Evolutionary conservation across 35 echinoderm and acorn worm genomes (phyloP).

Genomic region (Ophiothrix spiculata): DNA sequence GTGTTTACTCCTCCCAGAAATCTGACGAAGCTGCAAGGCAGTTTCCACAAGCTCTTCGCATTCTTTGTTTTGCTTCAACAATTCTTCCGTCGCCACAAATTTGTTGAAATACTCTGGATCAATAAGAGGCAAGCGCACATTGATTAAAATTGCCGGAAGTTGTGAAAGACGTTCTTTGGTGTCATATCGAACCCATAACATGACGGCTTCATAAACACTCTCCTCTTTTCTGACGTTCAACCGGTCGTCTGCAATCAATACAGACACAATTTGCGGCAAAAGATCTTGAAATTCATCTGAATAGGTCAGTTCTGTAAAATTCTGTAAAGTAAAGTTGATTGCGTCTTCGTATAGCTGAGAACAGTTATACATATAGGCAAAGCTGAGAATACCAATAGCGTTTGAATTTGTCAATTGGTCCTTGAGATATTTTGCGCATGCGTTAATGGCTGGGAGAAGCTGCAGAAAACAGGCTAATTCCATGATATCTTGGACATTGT

Average conservation of each 20-base stretch:
- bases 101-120: slow-evolving; percentile 52
- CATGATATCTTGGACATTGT: slow-evolving; percentile 85
- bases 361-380: slow-evolving; percentile 77
- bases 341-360: slow-evolving; percentile 79
- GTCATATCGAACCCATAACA: slow-evolving; percentile 64
- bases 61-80: slow-evolving; percentile 26
- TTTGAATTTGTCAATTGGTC: slow-evolving; percentile 67
- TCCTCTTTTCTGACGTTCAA: slow-evolving; percentile 88
- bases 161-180: slow-evolving; percentile 25
- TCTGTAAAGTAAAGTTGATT: slow-evolving; percentile 44
- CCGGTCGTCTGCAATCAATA: slow-evolving; percentile 70
- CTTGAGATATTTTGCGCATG: slow-evolving; percentile 79
- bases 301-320: slow-evolving; percentile 67
- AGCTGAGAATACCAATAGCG: slow-evolving; percentile 80
- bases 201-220: slow-evolving; percentile 72
- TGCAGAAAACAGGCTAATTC: slow-evolving; percentile 89
- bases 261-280: slow-evolving; percentile 26
- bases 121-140: slow-evolving; percentile 87
- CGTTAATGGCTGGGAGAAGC: slow-evolving; percentile 63
- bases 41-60: slow-evolving; percentile 17
- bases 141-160: slow-evolving; percentile 32
- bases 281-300: slow-evolving; percentile 59
- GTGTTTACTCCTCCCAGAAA: slow-evolving; percentile 41
- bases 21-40: slow-evolving; percentile 40
- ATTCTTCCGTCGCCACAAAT: slow-evolving; percentile 50